phyloP scores from a whole-genome alignment of 2,113 vertebrate genomes.

The Rhinolophus ferrumequinum region DNA sequence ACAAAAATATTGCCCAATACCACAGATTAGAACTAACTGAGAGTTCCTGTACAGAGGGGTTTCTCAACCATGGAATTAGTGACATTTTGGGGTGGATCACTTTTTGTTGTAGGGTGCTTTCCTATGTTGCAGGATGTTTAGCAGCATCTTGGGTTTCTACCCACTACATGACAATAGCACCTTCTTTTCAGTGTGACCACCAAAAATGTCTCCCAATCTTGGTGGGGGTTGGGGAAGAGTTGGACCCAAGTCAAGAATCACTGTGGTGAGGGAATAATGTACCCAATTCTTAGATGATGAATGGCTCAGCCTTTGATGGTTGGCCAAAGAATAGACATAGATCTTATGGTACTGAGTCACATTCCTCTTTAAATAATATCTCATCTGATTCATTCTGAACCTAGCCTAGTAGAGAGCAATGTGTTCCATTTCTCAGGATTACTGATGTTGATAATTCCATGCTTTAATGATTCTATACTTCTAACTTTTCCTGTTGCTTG shows the following conservation, averaged over 20 bases:
- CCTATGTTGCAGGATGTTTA: background rate
- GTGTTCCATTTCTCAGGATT: background rate
- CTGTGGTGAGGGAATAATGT: background rate
- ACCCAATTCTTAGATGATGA: background rate
- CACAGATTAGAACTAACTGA: background rate
- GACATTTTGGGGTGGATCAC: background rate
- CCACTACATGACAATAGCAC: background rate
- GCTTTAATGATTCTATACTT: background rate
- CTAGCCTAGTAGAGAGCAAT: background rate
- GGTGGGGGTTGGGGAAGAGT: background rate
- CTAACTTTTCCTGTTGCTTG: background rate
- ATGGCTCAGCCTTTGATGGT: background rate
- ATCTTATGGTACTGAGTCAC: background rate
- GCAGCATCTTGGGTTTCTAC: background rate
- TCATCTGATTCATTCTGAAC: constrained; percentile 36
- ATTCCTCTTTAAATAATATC: background rate
- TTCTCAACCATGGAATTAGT: background rate
- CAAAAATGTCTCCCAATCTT: background rate
- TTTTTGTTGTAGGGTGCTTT: background rate
- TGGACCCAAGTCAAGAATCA: background rate
- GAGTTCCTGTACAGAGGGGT: background rate
- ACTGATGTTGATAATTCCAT: constrained; percentile 4
- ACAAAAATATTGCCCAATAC: constrained; percentile 26
- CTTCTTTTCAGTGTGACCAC: background rate
- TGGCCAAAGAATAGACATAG: background rate